Conservation (phyloP, 2,888 invertebrate species). For the Eupithecia dodoneata region DNA sequence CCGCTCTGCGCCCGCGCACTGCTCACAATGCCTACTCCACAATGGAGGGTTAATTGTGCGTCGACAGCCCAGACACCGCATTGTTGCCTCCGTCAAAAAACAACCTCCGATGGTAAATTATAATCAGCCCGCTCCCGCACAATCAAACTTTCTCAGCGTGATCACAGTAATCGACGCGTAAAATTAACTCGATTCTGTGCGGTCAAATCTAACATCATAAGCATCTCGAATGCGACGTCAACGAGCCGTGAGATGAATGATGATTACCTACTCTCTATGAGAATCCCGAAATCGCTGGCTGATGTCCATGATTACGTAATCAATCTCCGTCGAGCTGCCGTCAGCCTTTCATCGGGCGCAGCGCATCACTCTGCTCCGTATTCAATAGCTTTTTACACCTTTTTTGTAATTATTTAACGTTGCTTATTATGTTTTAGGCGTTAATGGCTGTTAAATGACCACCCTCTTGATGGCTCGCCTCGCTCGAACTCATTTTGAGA, state of each 20-base stretch:
- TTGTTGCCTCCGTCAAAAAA: constrained; percentile 59
- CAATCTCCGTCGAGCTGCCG: constrained; percentile 78
- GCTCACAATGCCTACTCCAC: constrained; percentile 64
- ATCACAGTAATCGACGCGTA: constrained; percentile 54
- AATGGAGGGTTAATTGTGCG: constrained; percentile 81
- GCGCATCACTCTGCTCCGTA: constrained; percentile 71
- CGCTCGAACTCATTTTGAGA: constrained; percentile 59
- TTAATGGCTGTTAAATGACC: constrained; percentile 77
- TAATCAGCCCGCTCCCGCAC: constrained; percentile 45
- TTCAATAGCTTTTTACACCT: constrained; percentile 76
- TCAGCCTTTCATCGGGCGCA: constrained; percentile 78
- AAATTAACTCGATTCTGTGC: constrained; percentile 58
- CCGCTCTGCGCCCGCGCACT: constrained; percentile 65
- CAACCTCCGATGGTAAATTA: constrained; percentile 54
- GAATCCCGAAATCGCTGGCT: constrained; percentile 75
- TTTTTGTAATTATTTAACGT: constrained; percentile 79
- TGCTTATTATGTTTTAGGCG: constrained; percentile 76
- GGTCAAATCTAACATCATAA: constrained; percentile 57
- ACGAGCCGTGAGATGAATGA: constrained; percentile 79
- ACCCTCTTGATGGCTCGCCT: constrained; percentile 68
- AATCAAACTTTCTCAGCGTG: constrained; percentile 40
- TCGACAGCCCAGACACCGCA: constrained; percentile 72
- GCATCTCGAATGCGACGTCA: constrained; percentile 65
- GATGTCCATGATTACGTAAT: constrained; percentile 81
- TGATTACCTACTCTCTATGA: constrained; percentile 77